phyloP scores from a whole-genome alignment of 2,113 vertebrate genomes.

The Leptobrachium ailaonicum region DNA sequence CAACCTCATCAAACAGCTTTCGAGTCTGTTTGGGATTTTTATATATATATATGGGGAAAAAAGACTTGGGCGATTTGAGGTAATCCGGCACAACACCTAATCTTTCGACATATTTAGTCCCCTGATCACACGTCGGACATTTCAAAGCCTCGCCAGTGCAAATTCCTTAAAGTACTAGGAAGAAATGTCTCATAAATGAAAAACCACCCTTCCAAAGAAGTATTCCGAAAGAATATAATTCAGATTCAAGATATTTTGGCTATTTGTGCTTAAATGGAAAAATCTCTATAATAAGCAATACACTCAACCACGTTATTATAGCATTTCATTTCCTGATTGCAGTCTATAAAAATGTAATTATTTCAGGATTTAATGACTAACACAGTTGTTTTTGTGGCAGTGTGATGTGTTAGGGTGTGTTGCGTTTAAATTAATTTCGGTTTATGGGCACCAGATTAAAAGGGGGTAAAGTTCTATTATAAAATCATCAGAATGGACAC shows the following conservation, averaged over 20 bases:
- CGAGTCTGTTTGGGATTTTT: not conserved
- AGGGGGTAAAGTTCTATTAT: not conserved
- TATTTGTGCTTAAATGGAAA: conserved; percentile 23
- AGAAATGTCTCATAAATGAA: not conserved
- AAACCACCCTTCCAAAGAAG: conserved; percentile 10
- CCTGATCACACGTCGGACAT: conserved; percentile 13
- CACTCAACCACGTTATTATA: not conserved
- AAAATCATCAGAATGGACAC: not conserved
- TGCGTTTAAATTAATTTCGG: not conserved
- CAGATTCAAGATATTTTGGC: conserved; percentile 25
- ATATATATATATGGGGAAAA: too few relatives aligned
- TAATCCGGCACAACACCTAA: conserved; percentile 5
- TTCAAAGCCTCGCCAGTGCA: conserved; percentile 10
- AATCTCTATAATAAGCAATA: conserved; percentile 1
- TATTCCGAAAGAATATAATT: conserved; percentile 28
- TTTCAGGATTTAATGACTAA: conserved; percentile 10
- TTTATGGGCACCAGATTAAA: not conserved
- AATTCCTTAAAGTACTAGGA: conserved; percentile 15
- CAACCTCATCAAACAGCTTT: not conserved
- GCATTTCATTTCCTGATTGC: conserved; percentile 16
- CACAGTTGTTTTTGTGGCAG: conserved; percentile 5
- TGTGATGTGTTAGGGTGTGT: not conserved
- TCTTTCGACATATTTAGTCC: conserved; percentile 10
- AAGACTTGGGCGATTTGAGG: not conserved
- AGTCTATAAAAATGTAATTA: conserved; percentile 17